Evolutionary conservation across 2,888 invertebrate species (phyloP).

Genomic region (Mesodorylaimus sp.): DNA sequence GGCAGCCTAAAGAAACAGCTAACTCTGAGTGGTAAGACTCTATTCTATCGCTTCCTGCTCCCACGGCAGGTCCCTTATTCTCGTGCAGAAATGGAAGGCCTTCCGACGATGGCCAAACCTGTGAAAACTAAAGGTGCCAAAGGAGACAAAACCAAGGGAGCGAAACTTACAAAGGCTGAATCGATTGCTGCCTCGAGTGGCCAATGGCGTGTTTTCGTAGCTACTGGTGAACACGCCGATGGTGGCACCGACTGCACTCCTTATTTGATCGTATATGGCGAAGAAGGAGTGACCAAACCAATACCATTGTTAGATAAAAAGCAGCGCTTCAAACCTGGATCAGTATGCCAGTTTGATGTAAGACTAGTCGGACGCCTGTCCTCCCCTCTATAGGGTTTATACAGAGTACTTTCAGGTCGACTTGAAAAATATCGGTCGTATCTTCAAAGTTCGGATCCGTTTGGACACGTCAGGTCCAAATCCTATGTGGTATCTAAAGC

Average conservation of each 20-base stretch:
- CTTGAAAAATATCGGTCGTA: neutral
- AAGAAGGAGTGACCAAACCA: conserved; percentile 20
- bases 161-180: too few species aligned
- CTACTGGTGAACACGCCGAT: conserved; percentile 24
- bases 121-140: neutral
- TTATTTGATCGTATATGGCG: conserved; percentile 25
- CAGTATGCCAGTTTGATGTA: conserved; percentile 4
- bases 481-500: conserved; percentile 9
- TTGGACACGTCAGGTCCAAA: neutral
- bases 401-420: neutral
- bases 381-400: neutral
- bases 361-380: neutral
- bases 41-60: neutral
- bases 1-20: neutral
- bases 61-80: neutral
- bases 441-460: conserved; percentile 5
- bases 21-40: neutral
- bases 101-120: conserved; percentile 3
- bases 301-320: conserved; percentile 2
- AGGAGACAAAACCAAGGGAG: too few species aligned
- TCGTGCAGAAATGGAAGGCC: conserved; percentile 10
- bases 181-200: too few species aligned
- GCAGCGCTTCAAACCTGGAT: conserved; percentile 1
- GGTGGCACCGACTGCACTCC: conserved; percentile 20
- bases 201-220: conserved; percentile 23